Evolutionary conservation across 2,888 invertebrate species (phyloP).

Genomic region (Cremastinae sp.): DNA sequence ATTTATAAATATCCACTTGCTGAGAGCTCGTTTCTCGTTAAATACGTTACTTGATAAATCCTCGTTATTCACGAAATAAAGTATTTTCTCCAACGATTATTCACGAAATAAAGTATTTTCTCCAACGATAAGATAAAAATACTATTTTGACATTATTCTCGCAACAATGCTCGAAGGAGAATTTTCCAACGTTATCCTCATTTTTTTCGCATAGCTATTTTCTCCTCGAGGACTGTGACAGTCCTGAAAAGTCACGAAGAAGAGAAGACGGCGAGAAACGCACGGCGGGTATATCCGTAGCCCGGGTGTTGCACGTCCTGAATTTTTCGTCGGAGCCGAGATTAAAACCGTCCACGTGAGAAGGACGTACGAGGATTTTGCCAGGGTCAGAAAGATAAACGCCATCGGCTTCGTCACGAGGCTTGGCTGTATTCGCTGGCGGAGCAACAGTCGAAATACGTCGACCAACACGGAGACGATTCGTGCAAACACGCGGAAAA

Average conservation of each 20-base stretch:
- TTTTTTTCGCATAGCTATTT: no score
- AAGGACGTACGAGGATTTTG: constrained; percentile 47
- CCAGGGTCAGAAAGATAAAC: constrained; percentile 59
- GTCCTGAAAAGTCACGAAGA: no score
- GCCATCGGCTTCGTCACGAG: constrained; percentile 44
- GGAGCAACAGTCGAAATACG: constrained; percentile 34
- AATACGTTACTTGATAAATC: no score
- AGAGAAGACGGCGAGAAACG: constrained; percentile 36
- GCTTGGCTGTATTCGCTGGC: constrained; percentile 32
- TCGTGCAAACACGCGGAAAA: not conserved
- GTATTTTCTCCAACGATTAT: no score
- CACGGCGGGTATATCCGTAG: constrained; percentile 9
- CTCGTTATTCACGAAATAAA: no score
- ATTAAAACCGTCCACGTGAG: constrained; percentile 55
- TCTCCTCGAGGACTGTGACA: not conserved
- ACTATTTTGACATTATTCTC: no score
- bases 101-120: no score
- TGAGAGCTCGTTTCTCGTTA: no score
- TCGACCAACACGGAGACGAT: not conserved
- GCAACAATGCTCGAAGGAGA: no score
- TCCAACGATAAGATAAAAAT: no score
- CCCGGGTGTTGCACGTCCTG: constrained; percentile 29
- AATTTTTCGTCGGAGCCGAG: constrained; percentile 49
- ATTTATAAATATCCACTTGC: no score
- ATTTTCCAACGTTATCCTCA: no score